Evolutionary conservation across 2,113 vertebrate genomes (phyloP).

Genomic region (Laticauda laticaudata): DNA sequence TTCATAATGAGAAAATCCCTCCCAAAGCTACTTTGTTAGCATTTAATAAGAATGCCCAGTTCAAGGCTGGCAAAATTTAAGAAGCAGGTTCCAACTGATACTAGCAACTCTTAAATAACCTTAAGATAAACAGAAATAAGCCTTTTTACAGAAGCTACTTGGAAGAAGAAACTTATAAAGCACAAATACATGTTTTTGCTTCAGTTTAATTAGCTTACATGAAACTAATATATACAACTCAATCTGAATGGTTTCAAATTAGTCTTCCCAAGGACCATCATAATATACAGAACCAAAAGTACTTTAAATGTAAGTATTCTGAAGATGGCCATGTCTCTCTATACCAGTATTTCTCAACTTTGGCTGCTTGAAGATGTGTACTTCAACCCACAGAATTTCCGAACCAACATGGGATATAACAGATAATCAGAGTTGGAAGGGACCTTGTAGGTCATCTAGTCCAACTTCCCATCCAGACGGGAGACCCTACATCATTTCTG

Average conservation of each 20-base stretch:
- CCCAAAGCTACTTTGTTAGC: conserved; percentile 15
- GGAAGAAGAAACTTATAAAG: not conserved
- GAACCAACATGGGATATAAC: too few relatives aligned
- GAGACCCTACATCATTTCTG: too few relatives aligned
- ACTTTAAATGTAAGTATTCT: not conserved
- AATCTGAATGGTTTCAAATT: not conserved
- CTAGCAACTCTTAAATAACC: not conserved
- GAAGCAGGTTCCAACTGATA: not conserved
- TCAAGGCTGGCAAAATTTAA: not conserved
- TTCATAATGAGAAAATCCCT: conserved; percentile 8
- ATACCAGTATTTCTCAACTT: not conserved
- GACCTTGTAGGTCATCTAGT: too few relatives aligned
- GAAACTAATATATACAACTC: not conserved
- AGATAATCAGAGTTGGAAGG: too few relatives aligned
- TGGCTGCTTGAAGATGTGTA: not conserved
- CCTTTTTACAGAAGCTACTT: not conserved
- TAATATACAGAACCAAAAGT: not conserved
- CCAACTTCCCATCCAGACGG: too few relatives aligned
- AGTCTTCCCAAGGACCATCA: not conserved
- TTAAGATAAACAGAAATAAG: not conserved
- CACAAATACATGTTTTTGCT: not conserved
- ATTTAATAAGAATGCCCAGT: conserved; percentile 1
- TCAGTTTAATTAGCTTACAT: not conserved
- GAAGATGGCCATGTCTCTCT: not conserved
- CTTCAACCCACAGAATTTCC: too few relatives aligned